A percentile compares a stretch with the other conserved stretches of the same genome.
Conservation (phyloP, 2,797 vertebrate genomes). For the Ambastaia sidthimunki region DNA sequence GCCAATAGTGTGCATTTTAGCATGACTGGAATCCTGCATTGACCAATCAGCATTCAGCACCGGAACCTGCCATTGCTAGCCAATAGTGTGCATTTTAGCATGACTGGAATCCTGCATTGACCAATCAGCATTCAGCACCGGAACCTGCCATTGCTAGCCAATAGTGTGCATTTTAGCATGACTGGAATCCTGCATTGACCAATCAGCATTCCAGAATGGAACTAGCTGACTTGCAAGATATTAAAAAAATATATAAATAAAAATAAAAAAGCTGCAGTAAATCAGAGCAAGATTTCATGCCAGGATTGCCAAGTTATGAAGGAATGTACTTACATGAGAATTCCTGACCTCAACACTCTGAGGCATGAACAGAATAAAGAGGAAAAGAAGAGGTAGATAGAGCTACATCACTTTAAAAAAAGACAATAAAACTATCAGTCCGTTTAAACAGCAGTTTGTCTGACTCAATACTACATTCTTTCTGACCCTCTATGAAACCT, state of each 20-base stretch:
- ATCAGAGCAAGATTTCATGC: slow-evolving; percentile 46
- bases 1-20: neutral
- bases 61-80: no score
- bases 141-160: neutral
- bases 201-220: neutral
- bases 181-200: neutral
- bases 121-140: no score
- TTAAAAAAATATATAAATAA: neutral
- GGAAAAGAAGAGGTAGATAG: slow-evolving; percentile 59
- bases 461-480: neutral
- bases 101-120: no score
- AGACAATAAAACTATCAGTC: slow-evolving; percentile 35
- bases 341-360: slow-evolving; percentile 68
- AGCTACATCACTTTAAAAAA: slow-evolving; percentile 50
- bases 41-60: neutral
- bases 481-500: neutral
- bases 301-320: slow-evolving; percentile 24
- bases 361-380: slow-evolving; percentile 67
- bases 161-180: neutral
- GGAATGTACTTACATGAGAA: slow-evolving; percentile 70
- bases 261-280: slow-evolving; percentile 1
- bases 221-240: no score
- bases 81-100: no score
- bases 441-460: slow-evolving; percentile 16
- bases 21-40: neutral